A percentile compares a stretch with the other conserved stretches of the same genome.
Evolutionary conservation across 2,113 vertebrate species (phyloP).

Genomic region (Myotis yumanensis): DNA sequence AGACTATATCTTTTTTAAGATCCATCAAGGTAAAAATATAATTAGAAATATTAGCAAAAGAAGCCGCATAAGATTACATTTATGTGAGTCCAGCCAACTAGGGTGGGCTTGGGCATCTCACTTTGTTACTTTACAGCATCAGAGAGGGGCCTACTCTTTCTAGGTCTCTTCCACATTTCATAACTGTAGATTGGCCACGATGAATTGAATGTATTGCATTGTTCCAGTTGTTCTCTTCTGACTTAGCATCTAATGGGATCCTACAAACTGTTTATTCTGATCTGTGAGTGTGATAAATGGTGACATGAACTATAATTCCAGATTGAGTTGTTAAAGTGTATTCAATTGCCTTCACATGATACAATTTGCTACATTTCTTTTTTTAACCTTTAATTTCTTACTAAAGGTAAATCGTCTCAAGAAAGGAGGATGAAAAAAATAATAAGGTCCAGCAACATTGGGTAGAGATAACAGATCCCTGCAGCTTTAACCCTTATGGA

Average conservation of each 20-base stretch:
- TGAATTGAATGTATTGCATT: neutral
- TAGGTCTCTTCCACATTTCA: neutral
- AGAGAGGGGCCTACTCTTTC: neutral
- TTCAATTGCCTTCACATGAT: neutral
- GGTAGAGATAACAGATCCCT: neutral
- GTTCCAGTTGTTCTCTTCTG: slow-evolving; percentile 15
- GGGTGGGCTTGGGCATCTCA: neutral
- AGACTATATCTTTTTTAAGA: neutral
- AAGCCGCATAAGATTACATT: neutral
- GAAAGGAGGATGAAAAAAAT: neutral
- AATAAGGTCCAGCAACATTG: neutral
- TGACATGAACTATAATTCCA: neutral
- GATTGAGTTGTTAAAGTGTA: neutral
- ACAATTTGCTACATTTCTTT: neutral
- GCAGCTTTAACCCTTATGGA: neutral
- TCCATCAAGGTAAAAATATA: neutral
- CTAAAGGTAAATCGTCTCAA: slow-evolving; percentile 6
- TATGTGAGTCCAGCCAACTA: neutral
- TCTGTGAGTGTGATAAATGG: neutral
- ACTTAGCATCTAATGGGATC: neutral
- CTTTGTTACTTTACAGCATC: neutral
- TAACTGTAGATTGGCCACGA: neutral
- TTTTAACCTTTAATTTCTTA: slow-evolving; percentile 29
- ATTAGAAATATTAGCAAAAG: neutral
- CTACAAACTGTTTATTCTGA: neutral